Evolutionary conservation across 2,888 invertebrate genomes (phyloP), one percentile per base, ranked within the genome.

Genomic region (Eumerus sabulonum): DNA sequence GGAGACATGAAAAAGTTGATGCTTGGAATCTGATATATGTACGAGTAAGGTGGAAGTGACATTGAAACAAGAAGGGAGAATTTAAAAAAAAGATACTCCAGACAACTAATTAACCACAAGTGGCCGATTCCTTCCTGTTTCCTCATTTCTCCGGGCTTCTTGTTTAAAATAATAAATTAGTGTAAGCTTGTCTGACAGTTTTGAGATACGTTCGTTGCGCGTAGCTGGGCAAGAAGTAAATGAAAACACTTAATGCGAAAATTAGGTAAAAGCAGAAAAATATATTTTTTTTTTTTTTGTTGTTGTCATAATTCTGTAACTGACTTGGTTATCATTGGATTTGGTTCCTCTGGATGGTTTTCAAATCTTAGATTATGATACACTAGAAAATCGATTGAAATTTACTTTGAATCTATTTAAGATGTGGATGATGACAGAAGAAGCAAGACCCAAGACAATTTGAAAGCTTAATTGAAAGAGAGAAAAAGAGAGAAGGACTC

Each of bases 191-290:
- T 36, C 11, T 36, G 36, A 9, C 36, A 11, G 36, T 5, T 5
- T 5, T 36, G 11, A 11, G 36, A 1, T 16, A 35, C 9, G 7
- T 40, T 13, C 45, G 3, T n/a, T 59, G n/a, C 53, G 60, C 68
- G 62, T 79, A 79, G 64, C 74, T 79, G 74, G 74, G 79, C 74
- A 79, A 79, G 73, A 64, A 79, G 79, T 74, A 79, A 79, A 79
- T 79, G 73, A 79, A 79, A 79, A 74, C 79, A 79, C 74, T 79
- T 68, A n/a, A n/a, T n/a, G n/a, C n/a, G n/a, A n/a, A n/a, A n/a
- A n/a, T n/a, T n/a, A n/a, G n/a, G n/a, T n/a, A n/a, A n/a, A n/a
- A n/a, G n/a, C n/a, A n/a, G n/a, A n/a, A n/a, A n/a, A n/a, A n/a
- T n/a, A n/a, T n/a, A n/a, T n/a, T n/a, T n/a, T n/a, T n/a, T n/a